These are phyloP conservation scores for Orthosia incerta DNA, from an alignment of 2,888 invertebrate species.

Conservation along the genomic window DNA sequence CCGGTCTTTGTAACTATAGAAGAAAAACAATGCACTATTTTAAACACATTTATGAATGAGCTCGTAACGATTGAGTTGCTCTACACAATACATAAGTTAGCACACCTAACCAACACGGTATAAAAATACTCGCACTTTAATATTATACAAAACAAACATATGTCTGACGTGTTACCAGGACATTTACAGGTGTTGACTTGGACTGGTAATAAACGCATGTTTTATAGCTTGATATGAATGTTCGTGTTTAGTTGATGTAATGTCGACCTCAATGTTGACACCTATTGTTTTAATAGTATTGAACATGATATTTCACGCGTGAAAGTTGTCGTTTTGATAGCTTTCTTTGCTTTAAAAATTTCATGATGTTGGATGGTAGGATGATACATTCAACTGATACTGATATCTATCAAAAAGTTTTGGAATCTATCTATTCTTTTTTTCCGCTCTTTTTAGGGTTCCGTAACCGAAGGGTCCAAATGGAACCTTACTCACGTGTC, in stretches of 20 bases:
- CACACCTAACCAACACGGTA: not conserved
- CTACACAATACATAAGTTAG: not conserved
- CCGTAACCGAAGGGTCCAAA: no score
- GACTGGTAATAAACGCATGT: constrained; percentile 5
- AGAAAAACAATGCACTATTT: not conserved
- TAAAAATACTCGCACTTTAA: not conserved
- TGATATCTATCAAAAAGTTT: not conserved
- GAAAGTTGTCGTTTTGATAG: constrained; percentile 5
- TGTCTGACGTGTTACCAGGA: constrained; percentile 5
- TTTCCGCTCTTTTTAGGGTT: no score
- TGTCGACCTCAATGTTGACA: constrained; percentile 36
- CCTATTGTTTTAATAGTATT: constrained; percentile 10
- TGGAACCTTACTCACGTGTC: no score
- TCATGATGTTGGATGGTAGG: not conserved
- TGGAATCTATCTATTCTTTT: not conserved
- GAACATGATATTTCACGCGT: not conserved
- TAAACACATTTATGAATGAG: constrained; percentile 3
- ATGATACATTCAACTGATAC: no score
- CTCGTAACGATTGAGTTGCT: not conserved
- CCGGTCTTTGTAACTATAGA: not conserved
- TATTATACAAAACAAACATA: constrained; percentile 19
- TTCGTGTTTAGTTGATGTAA: constrained; percentile 2
- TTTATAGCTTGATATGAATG: constrained; percentile 31
- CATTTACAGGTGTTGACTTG: constrained; percentile 40
- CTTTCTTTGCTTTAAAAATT: not conserved